Evolutionary conservation across 2,797 vertebrate genomes (phyloP).

Genomic region (Chaunax sp.): DNA sequence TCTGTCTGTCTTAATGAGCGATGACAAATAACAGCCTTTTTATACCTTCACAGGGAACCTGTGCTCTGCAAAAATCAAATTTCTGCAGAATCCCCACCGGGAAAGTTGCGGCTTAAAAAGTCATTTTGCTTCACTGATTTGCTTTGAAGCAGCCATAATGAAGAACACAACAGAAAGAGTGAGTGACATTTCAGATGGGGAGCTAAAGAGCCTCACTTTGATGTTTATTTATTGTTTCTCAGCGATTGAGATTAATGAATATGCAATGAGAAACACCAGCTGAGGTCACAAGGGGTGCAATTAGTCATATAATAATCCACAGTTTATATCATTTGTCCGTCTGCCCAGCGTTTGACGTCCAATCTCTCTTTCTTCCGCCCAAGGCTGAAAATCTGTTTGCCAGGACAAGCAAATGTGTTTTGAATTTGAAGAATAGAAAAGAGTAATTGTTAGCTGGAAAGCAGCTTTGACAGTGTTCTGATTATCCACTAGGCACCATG

Average conservation of each 20-base stretch:
- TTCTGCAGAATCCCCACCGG: constrained; percentile 33
- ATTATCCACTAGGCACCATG: constrained; percentile 25
- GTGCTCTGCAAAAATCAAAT: constrained; percentile 36
- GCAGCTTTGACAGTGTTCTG: constrained; percentile 34
- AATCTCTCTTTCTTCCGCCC: constrained; percentile 10
- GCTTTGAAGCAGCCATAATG: constrained; percentile 39
- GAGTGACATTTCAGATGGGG: constrained; percentile 20
- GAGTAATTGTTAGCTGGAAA: constrained; percentile 45
- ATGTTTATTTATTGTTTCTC: constrained; percentile 44
- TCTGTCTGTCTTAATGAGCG: constrained; percentile 41
- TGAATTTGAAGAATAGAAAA: constrained; percentile 44
- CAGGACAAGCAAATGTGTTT: constrained; percentile 31
- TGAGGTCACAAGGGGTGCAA: constrained; percentile 31
- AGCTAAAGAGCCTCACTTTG: constrained; percentile 15
- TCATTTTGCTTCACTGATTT: constrained; percentile 51
- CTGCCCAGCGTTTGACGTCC: constrained; percentile 29
- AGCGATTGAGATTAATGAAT: constrained; percentile 38
- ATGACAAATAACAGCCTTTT: constrained; percentile 27
- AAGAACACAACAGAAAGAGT: constrained; percentile 28
- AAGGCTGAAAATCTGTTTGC: constrained; percentile 5
- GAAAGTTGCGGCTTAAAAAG: constrained; percentile 27
- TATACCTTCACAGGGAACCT: constrained; percentile 28
- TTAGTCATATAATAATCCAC: constrained; percentile 54
- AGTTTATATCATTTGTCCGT: constrained; percentile 42
- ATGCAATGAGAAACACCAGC: constrained; percentile 16